A percentile compares a stretch with the other conserved stretches of the same genome.
These are phyloP conservation scores for Drosophila eohydei DNA, from an alignment of 2,888 invertebrate genomes.

Conservation along the genomic window DNA sequence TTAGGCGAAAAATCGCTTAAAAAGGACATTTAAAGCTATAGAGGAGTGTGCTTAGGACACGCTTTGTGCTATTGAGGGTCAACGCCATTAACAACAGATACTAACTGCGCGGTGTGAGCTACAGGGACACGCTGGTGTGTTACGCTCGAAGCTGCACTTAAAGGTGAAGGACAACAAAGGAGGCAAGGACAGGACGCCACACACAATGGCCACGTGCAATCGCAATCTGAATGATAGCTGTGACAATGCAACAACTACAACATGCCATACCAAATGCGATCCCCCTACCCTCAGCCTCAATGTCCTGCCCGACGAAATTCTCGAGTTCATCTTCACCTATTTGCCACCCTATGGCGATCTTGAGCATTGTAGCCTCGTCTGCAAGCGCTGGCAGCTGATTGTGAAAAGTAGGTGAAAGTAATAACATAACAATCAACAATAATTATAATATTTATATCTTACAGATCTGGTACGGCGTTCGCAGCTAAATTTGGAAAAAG, in stretches of 20 bases:
- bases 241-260: slow-evolving; percentile 27
- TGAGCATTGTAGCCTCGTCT: slow-evolving; percentile 93
- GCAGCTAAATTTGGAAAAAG: slow-evolving; percentile 90
- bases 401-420: slow-evolving; percentile 90
- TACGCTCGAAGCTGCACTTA: slow-evolving; percentile 15
- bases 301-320: slow-evolving; percentile 95
- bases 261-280: slow-evolving; percentile 24
- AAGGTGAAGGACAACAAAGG: slow-evolving; percentile 57
- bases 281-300: slow-evolving; percentile 84
- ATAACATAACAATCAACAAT: neutral
- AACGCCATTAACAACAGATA: neutral
- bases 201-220: slow-evolving; percentile 61
- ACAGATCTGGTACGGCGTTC: slow-evolving; percentile 92
- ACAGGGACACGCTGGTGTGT: slow-evolving; percentile 4
- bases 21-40: slow-evolving; percentile 9
- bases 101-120: slow-evolving; percentile 6
- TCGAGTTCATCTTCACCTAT: slow-evolving; percentile 95
- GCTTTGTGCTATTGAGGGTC: slow-evolving; percentile 5
- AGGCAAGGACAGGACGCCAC: slow-evolving; percentile 38
- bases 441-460: neutral
- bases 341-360: slow-evolving; percentile 96
- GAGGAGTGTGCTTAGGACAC: slow-evolving; percentile 8
- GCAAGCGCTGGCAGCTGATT: slow-evolving; percentile 93
- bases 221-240: slow-evolving; percentile 53
- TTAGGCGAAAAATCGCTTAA: slow-evolving; percentile 8